These are phyloP conservation scores for Diachasmimorpha longicaudata DNA, from an alignment of 1,140 invertebrate genomes.

Conservation along the genomic window DNA sequence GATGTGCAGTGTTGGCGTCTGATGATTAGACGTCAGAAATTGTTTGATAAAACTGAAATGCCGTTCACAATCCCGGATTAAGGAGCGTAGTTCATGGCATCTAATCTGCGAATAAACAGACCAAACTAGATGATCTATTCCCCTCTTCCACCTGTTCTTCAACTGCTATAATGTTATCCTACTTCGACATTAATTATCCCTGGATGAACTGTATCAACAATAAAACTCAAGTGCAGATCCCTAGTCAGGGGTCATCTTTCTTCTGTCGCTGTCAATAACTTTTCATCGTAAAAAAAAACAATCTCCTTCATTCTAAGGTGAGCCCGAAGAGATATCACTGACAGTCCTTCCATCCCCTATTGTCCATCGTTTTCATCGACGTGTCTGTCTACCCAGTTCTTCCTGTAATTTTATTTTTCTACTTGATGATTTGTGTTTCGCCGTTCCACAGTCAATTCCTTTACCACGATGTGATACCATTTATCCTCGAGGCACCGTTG, in stretches of 20 bases:
- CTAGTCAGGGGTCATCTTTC: not conserved
- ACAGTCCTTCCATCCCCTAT: not conserved
- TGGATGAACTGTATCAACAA: slow-evolving; percentile 38
- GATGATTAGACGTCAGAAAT: no score
- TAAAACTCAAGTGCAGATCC: slow-evolving; percentile 40
- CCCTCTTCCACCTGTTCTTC: slow-evolving; percentile 28
- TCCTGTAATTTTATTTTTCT: not conserved
- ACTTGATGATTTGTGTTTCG: not conserved
- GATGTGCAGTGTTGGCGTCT: no score
- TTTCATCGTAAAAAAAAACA: not conserved
- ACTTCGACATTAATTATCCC: slow-evolving; percentile 45
- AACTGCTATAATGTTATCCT: slow-evolving; percentile 32
- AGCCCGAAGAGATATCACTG: not conserved
- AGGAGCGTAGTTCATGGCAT: not conserved
- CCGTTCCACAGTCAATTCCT: not conserved
- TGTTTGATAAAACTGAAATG: no score
- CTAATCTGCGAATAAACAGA: not conserved
- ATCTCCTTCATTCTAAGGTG: not conserved
- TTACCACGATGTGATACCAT: not conserved
- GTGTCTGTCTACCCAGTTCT: not conserved
- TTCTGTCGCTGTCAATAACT: not conserved
- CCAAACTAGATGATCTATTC: slow-evolving; percentile 24
- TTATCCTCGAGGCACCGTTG: not conserved
- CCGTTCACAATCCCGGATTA: not conserved
- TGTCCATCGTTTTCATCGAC: not conserved